A percentile compares a stretch with the other conserved stretches of the same genome.
These are phyloP conservation scores for Chaunax sp. DNA, from an alignment of 2,797 vertebrate genomes.

Conservation along the genomic window DNA sequence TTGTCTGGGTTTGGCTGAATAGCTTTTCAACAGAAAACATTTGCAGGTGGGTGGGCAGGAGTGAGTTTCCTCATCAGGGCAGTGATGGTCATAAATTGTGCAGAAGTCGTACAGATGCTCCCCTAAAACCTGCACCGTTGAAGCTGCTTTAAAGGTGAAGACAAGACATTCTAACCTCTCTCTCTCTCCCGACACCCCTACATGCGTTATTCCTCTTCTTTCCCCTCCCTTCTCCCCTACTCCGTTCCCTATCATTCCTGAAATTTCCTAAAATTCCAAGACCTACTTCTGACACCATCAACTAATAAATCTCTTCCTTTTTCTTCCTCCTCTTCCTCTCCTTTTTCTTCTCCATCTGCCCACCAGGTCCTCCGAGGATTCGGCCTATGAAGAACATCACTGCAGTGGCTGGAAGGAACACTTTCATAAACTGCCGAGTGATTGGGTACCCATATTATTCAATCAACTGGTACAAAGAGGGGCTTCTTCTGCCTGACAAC, in stretches of 20 bases:
- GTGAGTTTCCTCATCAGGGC: neutral
- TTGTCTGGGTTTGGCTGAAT: neutral
- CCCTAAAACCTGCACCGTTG: neutral
- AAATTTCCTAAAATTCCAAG: conserved; percentile 68
- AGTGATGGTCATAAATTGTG: neutral
- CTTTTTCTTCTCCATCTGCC: conserved; percentile 42
- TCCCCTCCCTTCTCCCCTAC: conserved; percentile 29
- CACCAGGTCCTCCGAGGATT: conserved; percentile 92
- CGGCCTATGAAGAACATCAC: conserved; percentile 96
- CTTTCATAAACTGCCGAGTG: conserved; percentile 97
- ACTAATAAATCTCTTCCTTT: conserved; percentile 68
- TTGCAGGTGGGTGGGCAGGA: neutral
- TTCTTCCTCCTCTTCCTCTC: conserved; percentile 26
- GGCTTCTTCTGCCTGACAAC: conserved; percentile 94
- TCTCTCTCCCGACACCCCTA: conserved; percentile 31
- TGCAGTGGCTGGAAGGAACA: conserved; percentile 94
- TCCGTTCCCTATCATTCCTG: conserved; percentile 47
- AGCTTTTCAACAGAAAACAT: conserved; percentile 6
- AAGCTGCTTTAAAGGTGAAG: conserved; percentile 8
- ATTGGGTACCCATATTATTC: conserved; percentile 99
- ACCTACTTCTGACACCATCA: conserved; percentile 50
- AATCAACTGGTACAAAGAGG: conserved; percentile 98
- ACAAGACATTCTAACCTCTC: conserved; percentile 14
- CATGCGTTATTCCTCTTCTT: conserved; percentile 33
- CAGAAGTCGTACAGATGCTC: neutral